phyloP scores from a whole-genome alignment of 2,797 vertebrate species.

The Syncerus caffer region DNA sequence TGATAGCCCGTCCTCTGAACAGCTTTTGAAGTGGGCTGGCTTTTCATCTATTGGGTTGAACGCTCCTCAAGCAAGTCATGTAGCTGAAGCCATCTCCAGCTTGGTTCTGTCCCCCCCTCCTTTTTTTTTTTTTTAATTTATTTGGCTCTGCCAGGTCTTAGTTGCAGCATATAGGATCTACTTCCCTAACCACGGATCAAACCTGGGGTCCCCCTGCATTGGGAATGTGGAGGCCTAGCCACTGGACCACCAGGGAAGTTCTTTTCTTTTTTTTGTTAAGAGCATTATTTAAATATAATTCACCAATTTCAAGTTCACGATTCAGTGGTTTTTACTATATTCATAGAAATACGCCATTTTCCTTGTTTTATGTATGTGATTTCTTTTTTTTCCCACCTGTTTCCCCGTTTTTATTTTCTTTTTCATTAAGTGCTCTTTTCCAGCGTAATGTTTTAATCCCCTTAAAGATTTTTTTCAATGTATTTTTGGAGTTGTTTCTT shows the following conservation, averaged over 20 bases:
- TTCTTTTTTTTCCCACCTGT: not conserved
- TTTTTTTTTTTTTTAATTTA: not conserved
- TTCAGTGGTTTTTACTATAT: not conserved
- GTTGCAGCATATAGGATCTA: not conserved
- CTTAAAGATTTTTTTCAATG: not conserved
- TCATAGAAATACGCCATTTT: not conserved
- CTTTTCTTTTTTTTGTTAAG: too few relatives aligned
- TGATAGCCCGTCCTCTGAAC: not conserved
- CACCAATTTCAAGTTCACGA: not conserved
- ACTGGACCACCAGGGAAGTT: not conserved
- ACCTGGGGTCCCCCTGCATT: not conserved
- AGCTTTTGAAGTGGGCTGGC: not conserved
- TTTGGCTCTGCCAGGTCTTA: not conserved
- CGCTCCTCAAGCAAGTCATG: not conserved
- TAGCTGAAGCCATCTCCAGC: not conserved
- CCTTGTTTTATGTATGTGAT: not conserved
- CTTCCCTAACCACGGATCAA: not conserved
- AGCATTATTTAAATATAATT: not conserved
- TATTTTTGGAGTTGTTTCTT: not conserved
- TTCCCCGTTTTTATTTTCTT: not conserved
- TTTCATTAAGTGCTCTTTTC: not conserved
- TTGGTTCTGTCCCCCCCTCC: not conserved
- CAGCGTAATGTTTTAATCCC: not conserved
- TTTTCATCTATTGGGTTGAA: not conserved
- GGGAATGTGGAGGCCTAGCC: not conserved